These are phyloP conservation scores for Takifugu rubripes DNA, from an alignment of 2,797 vertebrate genomes.

Conservation along the genomic window DNA sequence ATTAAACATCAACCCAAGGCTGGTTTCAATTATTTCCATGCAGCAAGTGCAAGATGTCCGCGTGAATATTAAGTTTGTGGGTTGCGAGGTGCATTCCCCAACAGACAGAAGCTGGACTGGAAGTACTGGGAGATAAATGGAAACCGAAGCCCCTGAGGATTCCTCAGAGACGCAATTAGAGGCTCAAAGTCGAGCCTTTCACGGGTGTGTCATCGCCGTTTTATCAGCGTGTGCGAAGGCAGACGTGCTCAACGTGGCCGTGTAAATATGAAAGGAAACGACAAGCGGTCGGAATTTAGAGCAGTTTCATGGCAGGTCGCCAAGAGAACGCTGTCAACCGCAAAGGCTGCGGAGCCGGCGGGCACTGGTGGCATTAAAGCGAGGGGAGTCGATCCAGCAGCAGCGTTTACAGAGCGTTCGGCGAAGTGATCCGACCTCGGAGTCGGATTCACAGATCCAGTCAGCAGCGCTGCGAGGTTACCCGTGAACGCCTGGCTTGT, in stretches of 20 bases:
- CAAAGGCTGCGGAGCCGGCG: slow-evolving; percentile 19
- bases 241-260: neutral
- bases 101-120: neutral
- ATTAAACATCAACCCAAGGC: slow-evolving; percentile 43
- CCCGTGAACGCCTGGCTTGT: slow-evolving; percentile 17
- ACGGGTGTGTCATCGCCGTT: slow-evolving; percentile 2
- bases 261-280: slow-evolving; percentile 19
- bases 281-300: slow-evolving; percentile 20
- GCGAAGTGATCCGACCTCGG: slow-evolving; percentile 10
- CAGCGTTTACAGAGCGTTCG: slow-evolving; percentile 26
- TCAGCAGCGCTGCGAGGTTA: slow-evolving; percentile 12
- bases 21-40: slow-evolving; percentile 58
- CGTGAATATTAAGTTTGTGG: slow-evolving; percentile 59
- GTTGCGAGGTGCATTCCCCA: slow-evolving; percentile 26
- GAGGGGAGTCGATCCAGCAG: slow-evolving; percentile 15
- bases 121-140: too few relatives aligned
- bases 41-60: slow-evolving; percentile 34
- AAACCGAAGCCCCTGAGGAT: neutral
- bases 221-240: too few relatives aligned
- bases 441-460: slow-evolving; percentile 12
- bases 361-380: slow-evolving; percentile 5
- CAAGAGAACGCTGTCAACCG: slow-evolving; percentile 25
- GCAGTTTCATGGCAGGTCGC: slow-evolving; percentile 30
- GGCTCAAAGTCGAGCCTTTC: too few relatives aligned
- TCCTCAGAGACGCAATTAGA: neutral